Conservation (phyloP, 2,113 vertebrate genomes). For the Carollia perspicillata region DNA sequence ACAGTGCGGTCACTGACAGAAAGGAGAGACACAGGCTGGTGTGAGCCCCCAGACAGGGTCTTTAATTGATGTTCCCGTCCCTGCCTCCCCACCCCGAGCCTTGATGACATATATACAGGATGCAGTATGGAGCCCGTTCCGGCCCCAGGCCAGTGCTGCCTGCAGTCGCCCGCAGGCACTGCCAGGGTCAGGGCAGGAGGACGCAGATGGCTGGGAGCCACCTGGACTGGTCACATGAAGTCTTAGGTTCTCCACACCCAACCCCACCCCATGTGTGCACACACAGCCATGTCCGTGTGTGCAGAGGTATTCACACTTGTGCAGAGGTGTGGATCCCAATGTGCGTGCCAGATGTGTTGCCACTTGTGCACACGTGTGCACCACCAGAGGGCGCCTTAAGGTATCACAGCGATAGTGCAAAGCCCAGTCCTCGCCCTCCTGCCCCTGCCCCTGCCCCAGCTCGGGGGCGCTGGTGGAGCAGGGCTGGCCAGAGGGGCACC, state of each 20-base stretch:
- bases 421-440: not conserved
- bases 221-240: not conserved
- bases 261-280: not conserved
- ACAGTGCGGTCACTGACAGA: not conserved
- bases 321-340: slow-evolving; percentile 5
- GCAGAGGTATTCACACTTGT: slow-evolving; percentile 41
- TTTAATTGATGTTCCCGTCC: slow-evolving; percentile 64
- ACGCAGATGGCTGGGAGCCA: not conserved
- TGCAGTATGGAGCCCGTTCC: not conserved
- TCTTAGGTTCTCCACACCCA: not conserved
- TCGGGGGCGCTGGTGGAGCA: not conserved
- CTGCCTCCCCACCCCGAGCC: slow-evolving; percentile 44
- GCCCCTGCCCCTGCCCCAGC: not conserved
- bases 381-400: not conserved
- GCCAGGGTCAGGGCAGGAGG: not conserved
- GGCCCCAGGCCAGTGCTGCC: not conserved
- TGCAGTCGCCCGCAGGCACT: not conserved
- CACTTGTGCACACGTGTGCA: not conserved
- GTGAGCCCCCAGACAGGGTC: slow-evolving; percentile 48
- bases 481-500: not conserved
- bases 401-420: not conserved
- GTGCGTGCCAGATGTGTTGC: not conserved
- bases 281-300: not conserved
- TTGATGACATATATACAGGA: slow-evolving; percentile 65
- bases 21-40: not conserved